Evolutionary conservation across 2,113 vertebrate species (phyloP), one percentile per base, ranked within the genome.

Genomic region (Nesogale talazaci): DNA sequence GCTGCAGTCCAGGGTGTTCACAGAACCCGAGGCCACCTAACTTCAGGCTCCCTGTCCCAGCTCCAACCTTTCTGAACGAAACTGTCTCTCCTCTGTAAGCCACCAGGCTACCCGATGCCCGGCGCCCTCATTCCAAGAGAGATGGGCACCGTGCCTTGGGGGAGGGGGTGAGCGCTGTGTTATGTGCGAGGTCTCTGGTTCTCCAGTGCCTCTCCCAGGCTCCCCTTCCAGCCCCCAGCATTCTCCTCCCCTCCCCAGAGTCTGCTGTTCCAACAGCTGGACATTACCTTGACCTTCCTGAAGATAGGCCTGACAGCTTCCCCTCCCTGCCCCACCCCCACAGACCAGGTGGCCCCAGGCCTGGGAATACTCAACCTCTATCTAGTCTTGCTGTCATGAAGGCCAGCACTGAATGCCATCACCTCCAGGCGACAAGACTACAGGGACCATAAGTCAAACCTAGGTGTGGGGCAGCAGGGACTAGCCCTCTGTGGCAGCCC

Each of bases 241-340:
- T 10, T n/a, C n/a, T n/a, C 16, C 29, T 36, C 27, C 10, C 82
- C 65, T n/a, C 59, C 15, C 75, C 65, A 0, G 80, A 29, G 86
- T 46, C 31, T 38, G 57, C 92, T 86, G 93, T 42, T 8, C 83
- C 36, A 90, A 6, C 52, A 3, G 42, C 0, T 90, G 69, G 89
- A 82, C 40, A 93, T 95, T 70, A 92, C 38, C 29, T 86, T 89
- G 87, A 16, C 52, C 17, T 93, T 65, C 75, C 59, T 34, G 31
- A 92, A 65, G 78, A 75, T 93, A 90, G 31, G 74, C 56, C 23
- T 29, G 56, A 75, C 14, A 23, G 36, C 77, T 89, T 83, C 77
- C 46, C 88, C 34, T 86, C 75, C 42, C 59, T 83, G 70, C 67
- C 31, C 34, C 31, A 63, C 36, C 82, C 83, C 25, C 17, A 88